Conservation (phyloP, 2,888 invertebrate genomes). For the Sphaerophoria taeniata region DNA sequence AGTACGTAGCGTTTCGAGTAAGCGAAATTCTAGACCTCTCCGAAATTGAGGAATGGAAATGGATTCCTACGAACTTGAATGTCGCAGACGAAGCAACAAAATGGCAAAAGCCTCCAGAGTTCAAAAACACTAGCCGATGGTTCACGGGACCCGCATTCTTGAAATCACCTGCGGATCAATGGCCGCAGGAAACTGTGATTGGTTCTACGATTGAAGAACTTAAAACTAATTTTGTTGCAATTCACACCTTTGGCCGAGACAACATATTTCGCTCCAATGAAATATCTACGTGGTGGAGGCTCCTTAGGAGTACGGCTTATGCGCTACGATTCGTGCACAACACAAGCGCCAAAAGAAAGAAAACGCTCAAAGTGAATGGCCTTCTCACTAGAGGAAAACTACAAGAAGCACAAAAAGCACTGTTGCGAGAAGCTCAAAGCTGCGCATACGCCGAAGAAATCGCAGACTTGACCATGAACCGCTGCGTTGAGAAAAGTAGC, state of each 20-base stretch:
- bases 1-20: not conserved
- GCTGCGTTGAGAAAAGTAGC: constrained; percentile 5
- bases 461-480: not conserved
- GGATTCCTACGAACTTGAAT: constrained; percentile 6
- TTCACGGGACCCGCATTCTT: constrained; percentile 11
- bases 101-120: not conserved
- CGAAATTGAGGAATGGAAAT: not conserved
- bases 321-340: not conserved
- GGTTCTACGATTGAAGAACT: not conserved
- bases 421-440: not conserved
- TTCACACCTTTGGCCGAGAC: not conserved
- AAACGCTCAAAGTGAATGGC: not conserved
- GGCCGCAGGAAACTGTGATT: not conserved
- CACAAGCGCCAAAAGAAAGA: not conserved
- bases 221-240: not conserved
- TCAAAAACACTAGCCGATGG: constrained; percentile 5
- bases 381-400: not conserved
- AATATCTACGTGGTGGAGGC: not conserved
- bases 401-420: not conserved
- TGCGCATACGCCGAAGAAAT: not conserved
- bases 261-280: not conserved
- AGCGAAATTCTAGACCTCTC: not conserved
- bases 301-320: not conserved
- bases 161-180: not conserved
- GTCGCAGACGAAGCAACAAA: constrained; percentile 27